phyloP scores from a whole-genome alignment of 2,888 invertebrate genomes.

The Adelphocoris suturalis region DNA sequence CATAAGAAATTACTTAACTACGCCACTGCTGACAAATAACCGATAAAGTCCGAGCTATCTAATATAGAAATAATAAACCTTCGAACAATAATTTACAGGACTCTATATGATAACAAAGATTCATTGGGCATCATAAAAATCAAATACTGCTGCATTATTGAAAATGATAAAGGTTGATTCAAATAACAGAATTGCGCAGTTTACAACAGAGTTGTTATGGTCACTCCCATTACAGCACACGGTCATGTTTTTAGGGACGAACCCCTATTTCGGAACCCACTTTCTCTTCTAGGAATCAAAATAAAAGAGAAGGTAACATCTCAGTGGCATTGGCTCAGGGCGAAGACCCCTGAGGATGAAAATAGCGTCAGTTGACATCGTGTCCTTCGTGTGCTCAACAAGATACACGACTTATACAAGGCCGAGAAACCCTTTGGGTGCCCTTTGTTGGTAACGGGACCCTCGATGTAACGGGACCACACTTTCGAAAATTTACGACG shows the following conservation, averaged over 20 bases:
- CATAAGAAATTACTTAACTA: no score
- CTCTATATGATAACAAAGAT: no score
- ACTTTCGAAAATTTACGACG: slow-evolving; percentile 36
- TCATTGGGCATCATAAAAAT: no score
- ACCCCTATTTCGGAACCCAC: not conserved
- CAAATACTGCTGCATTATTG: no score
- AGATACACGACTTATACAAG: not conserved
- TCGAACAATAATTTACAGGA: no score
- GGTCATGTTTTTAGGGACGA: not conserved
- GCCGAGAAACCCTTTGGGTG: slow-evolving; percentile 20
- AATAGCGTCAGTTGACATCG: slow-evolving; percentile 1
- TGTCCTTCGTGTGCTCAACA: not conserved
- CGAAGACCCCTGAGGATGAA: not conserved
- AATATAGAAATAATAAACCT: no score
- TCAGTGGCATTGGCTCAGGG: not conserved
- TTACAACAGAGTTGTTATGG: no score
- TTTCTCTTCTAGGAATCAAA: slow-evolving; percentile 14
- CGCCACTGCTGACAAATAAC: no score
- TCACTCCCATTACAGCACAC: not conserved
- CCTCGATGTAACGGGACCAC: not conserved
- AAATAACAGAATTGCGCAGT: no score
- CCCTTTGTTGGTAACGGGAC: slow-evolving; percentile 13
- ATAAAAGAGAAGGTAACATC: slow-evolving; percentile 6
- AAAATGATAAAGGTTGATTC: no score
- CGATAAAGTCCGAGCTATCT: no score